Percentiles rank a stretch among this genome's conserved stretches.
These are phyloP conservation scores for Lutraria rhynchaena DNA, from an alignment of 1,140 invertebrate genomes.

Conservation along the genomic window DNA sequence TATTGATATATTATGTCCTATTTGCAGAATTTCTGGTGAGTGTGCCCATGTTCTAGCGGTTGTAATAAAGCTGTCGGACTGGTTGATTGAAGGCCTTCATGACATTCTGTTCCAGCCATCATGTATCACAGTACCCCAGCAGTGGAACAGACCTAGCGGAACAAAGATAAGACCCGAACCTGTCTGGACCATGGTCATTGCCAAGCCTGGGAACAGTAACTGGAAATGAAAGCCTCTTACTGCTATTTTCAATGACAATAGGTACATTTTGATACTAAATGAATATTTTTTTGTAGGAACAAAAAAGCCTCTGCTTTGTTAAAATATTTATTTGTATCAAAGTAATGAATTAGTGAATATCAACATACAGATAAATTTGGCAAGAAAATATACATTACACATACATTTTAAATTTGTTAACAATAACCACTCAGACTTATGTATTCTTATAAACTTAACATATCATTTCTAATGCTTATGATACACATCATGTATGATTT, in stretches of 20 bases:
- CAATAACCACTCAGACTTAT: too few relatives aligned
- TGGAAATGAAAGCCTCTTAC: slow-evolving; percentile 16
- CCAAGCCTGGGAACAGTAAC: neutral
- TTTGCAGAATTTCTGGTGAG: slow-evolving; percentile 36
- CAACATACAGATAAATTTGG: too few relatives aligned
- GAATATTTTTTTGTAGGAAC: neutral
- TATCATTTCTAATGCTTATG: neutral
- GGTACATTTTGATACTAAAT: neutral
- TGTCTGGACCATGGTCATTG: slow-evolving; percentile 37
- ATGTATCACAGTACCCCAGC: slow-evolving; percentile 6
- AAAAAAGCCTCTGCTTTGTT: too few relatives aligned
- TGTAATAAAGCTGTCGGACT: slow-evolving; percentile 30
- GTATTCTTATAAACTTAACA: too few relatives aligned
- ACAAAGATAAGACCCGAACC: slow-evolving; percentile 20
- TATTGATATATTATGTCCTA: too few relatives aligned
- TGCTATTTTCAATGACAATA: slow-evolving; percentile 26
- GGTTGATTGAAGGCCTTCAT: neutral
- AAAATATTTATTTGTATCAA: too few relatives aligned
- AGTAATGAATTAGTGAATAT: too few relatives aligned
- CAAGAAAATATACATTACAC: too few relatives aligned
- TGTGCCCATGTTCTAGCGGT: slow-evolving; percentile 29
- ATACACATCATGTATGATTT: neutral
- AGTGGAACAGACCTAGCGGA: slow-evolving; percentile 31
- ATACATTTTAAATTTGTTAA: too few relatives aligned
- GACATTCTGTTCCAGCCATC: neutral